Evolutionary conservation across 2,797 vertebrate genomes (phyloP).

Genomic region (Sebastes nivosus): DNA sequence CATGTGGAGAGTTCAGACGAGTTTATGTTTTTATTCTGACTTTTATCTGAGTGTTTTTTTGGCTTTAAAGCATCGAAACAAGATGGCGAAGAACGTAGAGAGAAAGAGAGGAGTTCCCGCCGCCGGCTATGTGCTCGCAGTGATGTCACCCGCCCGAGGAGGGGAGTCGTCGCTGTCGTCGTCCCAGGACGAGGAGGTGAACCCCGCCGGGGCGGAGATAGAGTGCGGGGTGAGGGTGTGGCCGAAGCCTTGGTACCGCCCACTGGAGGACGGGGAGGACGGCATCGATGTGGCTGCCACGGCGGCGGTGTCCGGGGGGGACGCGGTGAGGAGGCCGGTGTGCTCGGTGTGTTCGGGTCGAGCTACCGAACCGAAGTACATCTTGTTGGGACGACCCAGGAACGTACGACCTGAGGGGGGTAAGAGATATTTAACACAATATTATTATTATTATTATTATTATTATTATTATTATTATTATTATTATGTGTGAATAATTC

Average conservation of each 20-base stretch:
- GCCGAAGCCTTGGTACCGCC: constrained; percentile 70
- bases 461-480: too few species aligned
- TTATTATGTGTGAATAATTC: too few species aligned
- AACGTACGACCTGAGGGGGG: constrained; percentile 60
- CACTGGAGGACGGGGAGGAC: constrained; percentile 51
- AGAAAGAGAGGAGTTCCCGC: neutral
- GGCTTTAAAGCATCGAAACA: too few species aligned
- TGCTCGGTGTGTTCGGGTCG: constrained; percentile 69
- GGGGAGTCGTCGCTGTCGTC: constrained; percentile 48
- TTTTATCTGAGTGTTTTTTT: neutral
- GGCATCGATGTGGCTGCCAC: constrained; percentile 55
- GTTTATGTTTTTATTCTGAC: neutral
- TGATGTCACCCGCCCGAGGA: neutral
- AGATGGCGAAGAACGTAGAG: too few species aligned
- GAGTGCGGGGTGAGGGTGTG: constrained; percentile 67
- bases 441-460: too few species aligned
- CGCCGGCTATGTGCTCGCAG: neutral
- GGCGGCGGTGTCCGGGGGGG: constrained; percentile 49
- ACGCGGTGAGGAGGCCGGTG: constrained; percentile 60
- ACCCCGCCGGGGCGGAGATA: constrained; percentile 65
- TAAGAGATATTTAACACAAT: too few species aligned
- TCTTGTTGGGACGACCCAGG: constrained; percentile 72
- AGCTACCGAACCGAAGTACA: constrained; percentile 52
- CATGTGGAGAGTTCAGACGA: neutral
- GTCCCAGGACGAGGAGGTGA: constrained; percentile 57